Conservation (phyloP, 1,140 invertebrate species). For the Drosophila micromelanica region DNA sequence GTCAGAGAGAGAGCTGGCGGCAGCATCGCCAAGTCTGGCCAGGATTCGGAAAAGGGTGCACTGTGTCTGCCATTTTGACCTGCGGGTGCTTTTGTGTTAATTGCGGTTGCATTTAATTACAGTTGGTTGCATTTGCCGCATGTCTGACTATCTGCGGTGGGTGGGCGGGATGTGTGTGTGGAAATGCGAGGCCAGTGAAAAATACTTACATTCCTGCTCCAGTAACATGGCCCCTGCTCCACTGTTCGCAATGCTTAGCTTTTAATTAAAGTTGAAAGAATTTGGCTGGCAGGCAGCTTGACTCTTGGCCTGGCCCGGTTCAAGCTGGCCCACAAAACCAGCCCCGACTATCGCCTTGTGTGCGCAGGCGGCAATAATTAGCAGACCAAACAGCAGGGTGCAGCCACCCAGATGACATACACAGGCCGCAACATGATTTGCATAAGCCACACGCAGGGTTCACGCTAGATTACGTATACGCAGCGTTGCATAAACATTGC, state of each 20-base stretch:
- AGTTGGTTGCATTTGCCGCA: constrained; percentile 65
- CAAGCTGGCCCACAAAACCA: background rate
- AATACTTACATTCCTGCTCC: constrained; percentile 15
- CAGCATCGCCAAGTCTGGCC: background rate
- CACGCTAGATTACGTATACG: constrained; percentile 43
- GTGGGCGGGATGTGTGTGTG: background rate
- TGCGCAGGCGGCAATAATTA: constrained; percentile 41
- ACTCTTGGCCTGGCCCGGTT: background rate
- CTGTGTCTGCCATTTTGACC: constrained; percentile 70
- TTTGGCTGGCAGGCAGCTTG: constrained; percentile 36
- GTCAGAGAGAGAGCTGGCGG: background rate
- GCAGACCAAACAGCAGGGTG: constrained; percentile 17
- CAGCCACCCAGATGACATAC: constrained; percentile 28
- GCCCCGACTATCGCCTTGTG: constrained; percentile 11
- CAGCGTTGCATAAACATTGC: constrained; percentile 20
- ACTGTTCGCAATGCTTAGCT: constrained; percentile 46
- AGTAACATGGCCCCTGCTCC: background rate
- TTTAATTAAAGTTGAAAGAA: constrained; percentile 77
- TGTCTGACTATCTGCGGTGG: background rate
- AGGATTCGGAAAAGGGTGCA: background rate
- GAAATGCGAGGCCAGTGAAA: constrained; percentile 5
- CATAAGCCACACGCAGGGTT: constrained; percentile 31
- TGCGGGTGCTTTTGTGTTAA: constrained; percentile 82
- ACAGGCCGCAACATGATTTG: constrained; percentile 37
- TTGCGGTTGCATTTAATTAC: constrained; percentile 83